phyloP scores from a whole-genome alignment of 1,140 invertebrate genomes.

The Drosophila takahashii region DNA sequence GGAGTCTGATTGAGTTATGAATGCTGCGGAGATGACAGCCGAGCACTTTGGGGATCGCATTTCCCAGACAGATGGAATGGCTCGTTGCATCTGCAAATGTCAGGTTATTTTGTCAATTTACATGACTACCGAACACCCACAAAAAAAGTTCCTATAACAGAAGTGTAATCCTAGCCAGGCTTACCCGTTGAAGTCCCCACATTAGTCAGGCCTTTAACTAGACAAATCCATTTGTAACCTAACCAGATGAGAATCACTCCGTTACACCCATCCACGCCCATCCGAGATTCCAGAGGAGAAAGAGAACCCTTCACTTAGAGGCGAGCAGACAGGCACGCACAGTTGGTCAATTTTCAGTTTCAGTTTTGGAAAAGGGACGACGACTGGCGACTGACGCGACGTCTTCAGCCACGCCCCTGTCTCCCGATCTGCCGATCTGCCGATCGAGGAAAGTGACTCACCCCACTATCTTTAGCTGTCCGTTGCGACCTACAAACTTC shows the following conservation, averaged over 20 bases:
- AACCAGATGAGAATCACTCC: slow-evolving; percentile 53
- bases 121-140: slow-evolving; percentile 49
- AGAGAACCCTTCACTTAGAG: slow-evolving; percentile 33
- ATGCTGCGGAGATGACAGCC: slow-evolving; percentile 44
- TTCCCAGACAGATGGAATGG: slow-evolving; percentile 15
- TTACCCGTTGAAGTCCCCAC: slow-evolving; percentile 12
- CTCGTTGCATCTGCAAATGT: slow-evolving; percentile 2
- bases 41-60: slow-evolving; percentile 9
- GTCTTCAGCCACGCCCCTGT: slow-evolving; percentile 77
- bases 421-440: slow-evolving; percentile 61
- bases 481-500: slow-evolving; percentile 62
- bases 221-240: slow-evolving; percentile 54
- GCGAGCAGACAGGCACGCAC: slow-evolving; percentile 40
- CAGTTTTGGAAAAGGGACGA: slow-evolving; percentile 11
- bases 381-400: slow-evolving; percentile 65
- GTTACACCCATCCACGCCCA: slow-evolving; percentile 39
- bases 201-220: slow-evolving; percentile 69
- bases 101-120: slow-evolving; percentile 44
- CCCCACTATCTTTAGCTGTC: slow-evolving; percentile 26
- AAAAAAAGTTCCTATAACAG: slow-evolving; percentile 5
- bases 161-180: slow-evolving; percentile 19
- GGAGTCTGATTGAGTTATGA: slow-evolving; percentile 72
- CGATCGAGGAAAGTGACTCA: slow-evolving; percentile 51
- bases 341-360: slow-evolving; percentile 66
- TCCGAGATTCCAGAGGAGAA: slow-evolving; percentile 18